Conservation (phyloP, 1,140 invertebrate species). For the Pseudachorutes palmiensis region DNA sequence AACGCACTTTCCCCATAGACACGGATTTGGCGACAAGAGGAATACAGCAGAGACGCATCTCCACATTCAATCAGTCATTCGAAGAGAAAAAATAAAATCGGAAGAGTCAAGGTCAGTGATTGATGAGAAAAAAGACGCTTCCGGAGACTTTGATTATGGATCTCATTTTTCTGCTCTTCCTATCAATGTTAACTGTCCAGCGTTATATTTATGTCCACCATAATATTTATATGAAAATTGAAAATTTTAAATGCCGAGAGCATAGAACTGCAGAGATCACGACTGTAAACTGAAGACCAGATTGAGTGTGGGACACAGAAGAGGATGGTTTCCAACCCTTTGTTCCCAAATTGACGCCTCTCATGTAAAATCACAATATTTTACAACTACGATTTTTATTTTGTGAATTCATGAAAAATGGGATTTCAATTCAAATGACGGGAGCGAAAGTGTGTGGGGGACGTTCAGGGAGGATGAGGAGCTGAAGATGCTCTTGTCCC, state of each 20-base stretch:
- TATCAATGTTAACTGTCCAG: background rate
- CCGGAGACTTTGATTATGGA: background rate
- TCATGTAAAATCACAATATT: no score
- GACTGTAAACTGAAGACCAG: background rate
- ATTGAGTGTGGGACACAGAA: no score
- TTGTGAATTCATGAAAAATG: background rate
- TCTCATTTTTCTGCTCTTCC: background rate
- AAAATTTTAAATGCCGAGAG: background rate
- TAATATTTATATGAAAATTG: background rate
- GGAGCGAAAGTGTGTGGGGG: background rate
- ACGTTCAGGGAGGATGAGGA: background rate
- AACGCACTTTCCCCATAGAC: background rate
- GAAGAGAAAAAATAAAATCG: background rate
- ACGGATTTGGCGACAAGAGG: background rate
- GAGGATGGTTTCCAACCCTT: no score
- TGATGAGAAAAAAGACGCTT: conserved; percentile 3
- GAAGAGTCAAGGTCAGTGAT: conserved; percentile 11
- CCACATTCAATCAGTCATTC: conserved; percentile 3
- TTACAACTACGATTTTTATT: no score
- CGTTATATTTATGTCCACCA: background rate
- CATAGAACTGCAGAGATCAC: background rate
- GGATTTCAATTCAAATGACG: background rate
- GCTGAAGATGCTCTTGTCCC: background rate
- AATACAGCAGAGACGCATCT: background rate
- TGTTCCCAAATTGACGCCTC: no score